Evolutionary conservation across 2,888 invertebrate genomes (phyloP).

Genomic region (Agrypnus murinus): DNA sequence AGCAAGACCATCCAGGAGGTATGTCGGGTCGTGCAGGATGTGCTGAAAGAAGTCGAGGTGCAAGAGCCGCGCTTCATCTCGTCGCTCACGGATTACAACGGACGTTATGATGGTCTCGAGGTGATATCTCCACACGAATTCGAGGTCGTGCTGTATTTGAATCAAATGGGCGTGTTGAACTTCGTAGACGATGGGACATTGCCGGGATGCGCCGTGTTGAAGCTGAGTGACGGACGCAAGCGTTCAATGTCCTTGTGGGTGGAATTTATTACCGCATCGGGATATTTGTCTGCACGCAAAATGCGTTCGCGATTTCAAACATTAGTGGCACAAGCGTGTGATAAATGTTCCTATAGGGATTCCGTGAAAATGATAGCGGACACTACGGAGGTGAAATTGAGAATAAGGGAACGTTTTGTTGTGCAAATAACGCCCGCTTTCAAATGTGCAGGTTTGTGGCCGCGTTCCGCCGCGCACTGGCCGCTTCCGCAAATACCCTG

Average conservation of each 20-base stretch:
- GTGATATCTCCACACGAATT: conserved; percentile 95
- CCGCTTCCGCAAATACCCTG: conserved; percentile 92
- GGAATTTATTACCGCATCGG: conserved; percentile 97
- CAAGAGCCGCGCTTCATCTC: conserved; percentile 96
- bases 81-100: conserved; percentile 91
- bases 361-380: conserved; percentile 96
- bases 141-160: conserved; percentile 94
- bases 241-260: conserved; percentile 98
- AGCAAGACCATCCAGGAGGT: conserved; percentile 92
- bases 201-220: conserved; percentile 95
- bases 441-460: conserved; percentile 96
- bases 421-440: conserved; percentile 97
- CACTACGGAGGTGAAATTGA: conserved; percentile 92
- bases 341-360: conserved; percentile 94
- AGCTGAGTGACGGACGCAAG: conserved; percentile 95
- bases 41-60: conserved; percentile 94
- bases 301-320: conserved; percentile 95
- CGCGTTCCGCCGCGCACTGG: conserved; percentile 95
- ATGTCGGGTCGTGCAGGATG: conserved; percentile 94
- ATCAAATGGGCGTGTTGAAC: conserved; percentile 98
- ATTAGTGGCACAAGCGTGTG: conserved; percentile 90
- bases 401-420: conserved; percentile 90
- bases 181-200: conserved; percentile 96
- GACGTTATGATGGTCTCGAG: conserved; percentile 93
- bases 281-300: conserved; percentile 94